Conservation (phyloP, 1,140 invertebrate species). For the Apis dorsata region DNA sequence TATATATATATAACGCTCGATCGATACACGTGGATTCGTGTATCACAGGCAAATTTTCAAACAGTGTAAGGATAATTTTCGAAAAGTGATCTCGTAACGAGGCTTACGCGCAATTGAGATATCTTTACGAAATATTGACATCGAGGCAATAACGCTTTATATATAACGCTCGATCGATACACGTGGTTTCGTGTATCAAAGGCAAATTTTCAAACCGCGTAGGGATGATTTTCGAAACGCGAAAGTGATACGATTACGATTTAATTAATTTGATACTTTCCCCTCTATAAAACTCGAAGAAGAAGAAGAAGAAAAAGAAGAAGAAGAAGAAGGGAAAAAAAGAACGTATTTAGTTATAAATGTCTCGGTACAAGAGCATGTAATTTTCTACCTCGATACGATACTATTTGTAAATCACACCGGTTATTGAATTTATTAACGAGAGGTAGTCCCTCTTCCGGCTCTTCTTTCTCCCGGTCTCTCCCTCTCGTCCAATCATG, state of each 20-base stretch:
- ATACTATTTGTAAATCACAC: constrained; percentile 8
- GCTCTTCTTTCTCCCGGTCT: constrained; percentile 16
- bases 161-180: not conserved
- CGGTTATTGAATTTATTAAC: not conserved
- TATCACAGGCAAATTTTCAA: no score
- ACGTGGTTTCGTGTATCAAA: no score
- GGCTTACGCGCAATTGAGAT: constrained; percentile 31
- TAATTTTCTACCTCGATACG: not conserved
- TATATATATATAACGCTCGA: no score
- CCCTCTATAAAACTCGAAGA: not conserved
- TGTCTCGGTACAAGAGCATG: not conserved
- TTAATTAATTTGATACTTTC: not conserved
- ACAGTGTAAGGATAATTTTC: no score
- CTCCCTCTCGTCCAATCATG: constrained; percentile 11
- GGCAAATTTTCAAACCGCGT: no score
- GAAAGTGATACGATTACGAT: not conserved
- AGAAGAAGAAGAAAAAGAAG: no score
- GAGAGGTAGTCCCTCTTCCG: constrained; percentile 6
- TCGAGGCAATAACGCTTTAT: no score
- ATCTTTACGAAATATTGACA: not conserved
- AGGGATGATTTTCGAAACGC: no score
- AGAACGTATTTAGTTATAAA: not conserved
- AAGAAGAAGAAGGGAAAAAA: no score
- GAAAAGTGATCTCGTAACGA: no score
- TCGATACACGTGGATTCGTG: no score